Conservation (phyloP, 2,113 vertebrate genomes). For the Apaloderma vittatum region DNA sequence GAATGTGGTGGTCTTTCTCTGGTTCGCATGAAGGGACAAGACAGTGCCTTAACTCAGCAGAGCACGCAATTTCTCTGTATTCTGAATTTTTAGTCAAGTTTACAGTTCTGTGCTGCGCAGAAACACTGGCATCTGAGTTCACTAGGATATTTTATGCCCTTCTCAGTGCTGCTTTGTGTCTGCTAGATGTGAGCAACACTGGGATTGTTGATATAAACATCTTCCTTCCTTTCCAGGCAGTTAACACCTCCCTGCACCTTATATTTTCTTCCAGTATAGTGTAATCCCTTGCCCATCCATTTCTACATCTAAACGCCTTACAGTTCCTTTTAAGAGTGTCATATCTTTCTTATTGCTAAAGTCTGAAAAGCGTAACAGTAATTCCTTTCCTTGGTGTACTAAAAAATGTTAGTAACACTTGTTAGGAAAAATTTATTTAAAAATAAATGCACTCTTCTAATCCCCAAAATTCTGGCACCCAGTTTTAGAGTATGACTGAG, state of each 20-base stretch:
- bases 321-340: neutral
- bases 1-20: neutral
- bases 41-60: neutral
- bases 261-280: neutral
- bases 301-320: neutral
- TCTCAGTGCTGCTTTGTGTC: neutral
- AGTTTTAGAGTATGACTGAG: neutral
- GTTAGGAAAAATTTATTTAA: neutral
- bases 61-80: fast-evolving
- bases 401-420: neutral
- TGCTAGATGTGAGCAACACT: neutral
- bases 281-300: neutral
- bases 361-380: neutral
- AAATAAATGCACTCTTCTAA: neutral
- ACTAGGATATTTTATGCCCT: neutral
- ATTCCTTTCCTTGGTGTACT: neutral
- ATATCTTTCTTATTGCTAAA: neutral
- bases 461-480: neutral
- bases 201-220: neutral
- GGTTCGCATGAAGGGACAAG: neutral
- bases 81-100: neutral
- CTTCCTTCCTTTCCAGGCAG: neutral
- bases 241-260: neutral
- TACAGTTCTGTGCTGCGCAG: neutral
- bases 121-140: neutral